These are phyloP conservation scores for Megalurothrips usitatus DNA, from an alignment of 2,888 invertebrate genomes.

Conservation along the genomic window DNA sequence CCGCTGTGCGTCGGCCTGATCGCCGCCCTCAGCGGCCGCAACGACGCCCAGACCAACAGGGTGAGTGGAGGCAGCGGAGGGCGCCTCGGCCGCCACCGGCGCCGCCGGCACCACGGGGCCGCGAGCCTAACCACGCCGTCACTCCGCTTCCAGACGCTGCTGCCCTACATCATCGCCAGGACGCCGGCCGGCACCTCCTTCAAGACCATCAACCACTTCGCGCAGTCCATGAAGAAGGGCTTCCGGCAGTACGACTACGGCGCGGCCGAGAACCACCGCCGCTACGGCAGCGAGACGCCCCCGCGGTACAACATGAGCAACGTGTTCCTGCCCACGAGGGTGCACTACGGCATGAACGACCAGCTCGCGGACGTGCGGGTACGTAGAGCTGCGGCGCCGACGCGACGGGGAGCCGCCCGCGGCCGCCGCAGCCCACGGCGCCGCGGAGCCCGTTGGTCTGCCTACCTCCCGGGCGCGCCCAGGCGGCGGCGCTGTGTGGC, in stretches of 20 bases:
- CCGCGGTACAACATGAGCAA: conserved; percentile 5
- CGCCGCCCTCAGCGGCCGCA: not conserved
- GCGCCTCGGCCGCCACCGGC: no score
- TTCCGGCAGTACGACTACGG: conserved; percentile 24
- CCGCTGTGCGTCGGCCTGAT: not conserved
- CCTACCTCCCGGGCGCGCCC: not conserved
- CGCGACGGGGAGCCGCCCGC: not conserved
- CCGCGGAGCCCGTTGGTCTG: not conserved
- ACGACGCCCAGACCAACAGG: not conserved
- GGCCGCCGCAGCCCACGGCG: not conserved
- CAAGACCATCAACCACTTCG: not conserved
- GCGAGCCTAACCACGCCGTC: no score
- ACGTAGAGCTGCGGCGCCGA: not conserved
- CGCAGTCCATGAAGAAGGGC: not conserved
- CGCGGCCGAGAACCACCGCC: not conserved
- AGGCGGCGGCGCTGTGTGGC: no score
- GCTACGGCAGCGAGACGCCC: not conserved
- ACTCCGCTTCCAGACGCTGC: no score
- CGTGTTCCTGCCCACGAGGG: not conserved
- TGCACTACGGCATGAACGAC: not conserved
- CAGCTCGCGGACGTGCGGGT: not conserved
- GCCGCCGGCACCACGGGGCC: no score
- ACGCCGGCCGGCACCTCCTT: not conserved
- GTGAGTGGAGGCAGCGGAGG: not conserved
- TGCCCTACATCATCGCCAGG: not conserved